Evolutionary conservation across 2,797 vertebrate species (phyloP).

Genomic region (Mus spretus): DNA sequence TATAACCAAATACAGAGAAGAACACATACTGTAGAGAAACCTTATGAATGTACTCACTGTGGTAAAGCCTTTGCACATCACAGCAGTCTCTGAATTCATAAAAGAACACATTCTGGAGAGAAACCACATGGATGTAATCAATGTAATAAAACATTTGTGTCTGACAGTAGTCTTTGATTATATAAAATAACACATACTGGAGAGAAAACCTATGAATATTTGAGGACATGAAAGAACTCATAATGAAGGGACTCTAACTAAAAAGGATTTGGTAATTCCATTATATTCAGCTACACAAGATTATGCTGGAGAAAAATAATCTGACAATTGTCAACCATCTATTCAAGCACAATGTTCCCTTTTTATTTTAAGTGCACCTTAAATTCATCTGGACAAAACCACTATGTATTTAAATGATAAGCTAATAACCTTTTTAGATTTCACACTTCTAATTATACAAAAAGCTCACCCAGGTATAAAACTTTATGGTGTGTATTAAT

Average conservation of each 20-base stretch:
- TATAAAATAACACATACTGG: too few relatives aligned
- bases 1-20: neutral
- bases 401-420: neutral
- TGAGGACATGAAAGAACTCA: neutral
- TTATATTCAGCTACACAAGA: neutral
- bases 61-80: neutral
- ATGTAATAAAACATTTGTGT: too few relatives aligned
- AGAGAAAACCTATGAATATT: neutral
- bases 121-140: neutral
- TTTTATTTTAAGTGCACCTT: neutral
- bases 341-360: neutral
- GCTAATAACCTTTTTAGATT: neutral
- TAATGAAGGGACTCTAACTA: neutral
- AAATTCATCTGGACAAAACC: neutral
- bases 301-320: neutral
- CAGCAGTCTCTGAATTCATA: neutral
- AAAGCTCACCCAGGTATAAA: neutral
- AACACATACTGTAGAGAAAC: too few relatives aligned
- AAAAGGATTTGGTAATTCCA: neutral
- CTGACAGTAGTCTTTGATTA: too few relatives aligned
- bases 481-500: neutral
- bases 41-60: too few relatives aligned
- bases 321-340: neutral
- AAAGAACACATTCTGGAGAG: neutral
- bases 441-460: neutral